A percentile compares a stretch with the other conserved stretches of the same genome.
These are phyloP conservation scores for Pangasius krempfi DNA, from an alignment of 2,797 vertebrate genomes.

Conservation along the genomic window DNA sequence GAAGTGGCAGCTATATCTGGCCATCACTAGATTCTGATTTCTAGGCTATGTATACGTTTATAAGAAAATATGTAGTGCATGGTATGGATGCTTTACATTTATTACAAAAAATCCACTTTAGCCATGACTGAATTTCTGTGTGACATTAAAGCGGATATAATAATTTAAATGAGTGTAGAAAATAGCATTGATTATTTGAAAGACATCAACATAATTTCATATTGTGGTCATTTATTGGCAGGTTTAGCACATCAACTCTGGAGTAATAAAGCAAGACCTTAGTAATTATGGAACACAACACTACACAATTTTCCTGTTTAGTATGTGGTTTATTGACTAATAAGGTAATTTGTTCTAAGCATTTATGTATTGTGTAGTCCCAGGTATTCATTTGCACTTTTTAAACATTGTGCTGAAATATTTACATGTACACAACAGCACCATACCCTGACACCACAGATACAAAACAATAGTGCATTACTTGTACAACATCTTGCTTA, in stretches of 20 bases:
- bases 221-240: background rate
- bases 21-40: slow-evolving; percentile 31
- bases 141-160: background rate
- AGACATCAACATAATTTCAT: background rate
- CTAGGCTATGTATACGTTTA: slow-evolving; percentile 17
- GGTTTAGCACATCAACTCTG: background rate
- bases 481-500: background rate
- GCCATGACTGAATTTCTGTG: background rate
- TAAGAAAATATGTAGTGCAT: background rate
- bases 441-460: background rate
- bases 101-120: background rate
- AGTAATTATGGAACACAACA: background rate
- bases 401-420: background rate
- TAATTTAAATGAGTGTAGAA: background rate
- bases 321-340: background rate
- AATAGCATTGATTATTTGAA: background rate
- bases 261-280: background rate
- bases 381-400: background rate
- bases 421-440: background rate
- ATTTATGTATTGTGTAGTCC: background rate
- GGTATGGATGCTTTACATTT: background rate
- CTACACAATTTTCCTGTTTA: background rate
- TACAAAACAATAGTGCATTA: background rate
- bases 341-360: background rate
- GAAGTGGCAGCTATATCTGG: slow-evolving; percentile 40